Conservation (phyloP, 2,888 invertebrate genomes). For the Dasysyrphus albostriatus region DNA sequence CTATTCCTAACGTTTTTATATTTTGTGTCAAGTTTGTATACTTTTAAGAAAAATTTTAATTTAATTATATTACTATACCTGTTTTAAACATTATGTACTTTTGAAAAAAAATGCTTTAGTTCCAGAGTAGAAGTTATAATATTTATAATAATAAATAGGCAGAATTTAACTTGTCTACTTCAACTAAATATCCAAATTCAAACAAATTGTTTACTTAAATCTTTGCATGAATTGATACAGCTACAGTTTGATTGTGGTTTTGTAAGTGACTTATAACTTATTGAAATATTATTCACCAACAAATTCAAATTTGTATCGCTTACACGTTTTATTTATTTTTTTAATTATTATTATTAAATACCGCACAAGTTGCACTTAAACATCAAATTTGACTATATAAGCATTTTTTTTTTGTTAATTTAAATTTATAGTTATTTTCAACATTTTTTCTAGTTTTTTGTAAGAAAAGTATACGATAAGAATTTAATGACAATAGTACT, state of each 20-base stretch:
- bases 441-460: constrained; percentile 36
- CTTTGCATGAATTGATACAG: constrained; percentile 15
- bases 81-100: constrained; percentile 44
- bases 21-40: constrained; percentile 44
- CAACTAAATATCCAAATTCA: constrained; percentile 42
- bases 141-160: constrained; percentile 38
- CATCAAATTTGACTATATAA: constrained; percentile 42
- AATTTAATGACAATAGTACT: constrained; percentile 52
- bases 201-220: constrained; percentile 17
- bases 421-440: constrained; percentile 14
- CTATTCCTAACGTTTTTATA: constrained; percentile 17
- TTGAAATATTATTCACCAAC: constrained; percentile 30
- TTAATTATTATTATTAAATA: not conserved
- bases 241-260: constrained; percentile 13
- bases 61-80: constrained; percentile 52
- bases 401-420: constrained; percentile 28
- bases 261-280: constrained; percentile 34
- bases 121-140: constrained; percentile 33
- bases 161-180: constrained; percentile 38
- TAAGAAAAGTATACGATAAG: constrained; percentile 51
- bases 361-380: constrained; percentile 54
- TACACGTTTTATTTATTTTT: constrained; percentile 26
- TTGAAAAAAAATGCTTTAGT: constrained; percentile 59
- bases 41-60: constrained; percentile 41
- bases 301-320: constrained; percentile 34